Conservation (phyloP, 2,888 invertebrate genomes). For the Hypomecis atomaria region DNA sequence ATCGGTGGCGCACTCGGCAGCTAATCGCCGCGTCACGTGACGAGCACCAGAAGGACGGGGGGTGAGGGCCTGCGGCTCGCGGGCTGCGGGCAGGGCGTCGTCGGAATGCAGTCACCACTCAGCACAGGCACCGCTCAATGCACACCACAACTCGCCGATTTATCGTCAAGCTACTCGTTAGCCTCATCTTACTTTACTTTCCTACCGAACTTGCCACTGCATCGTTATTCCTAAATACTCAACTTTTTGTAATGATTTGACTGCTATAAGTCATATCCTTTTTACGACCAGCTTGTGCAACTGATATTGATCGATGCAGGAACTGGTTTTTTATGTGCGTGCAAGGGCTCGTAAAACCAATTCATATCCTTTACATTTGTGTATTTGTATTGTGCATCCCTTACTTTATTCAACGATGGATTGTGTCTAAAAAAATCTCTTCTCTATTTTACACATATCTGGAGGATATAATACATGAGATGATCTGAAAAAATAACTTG, state of each 20-base stretch:
- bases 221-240: no score
- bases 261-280: conserved; percentile 5
- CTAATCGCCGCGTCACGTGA: conserved; percentile 83
- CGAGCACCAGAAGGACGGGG: conserved; percentile 80
- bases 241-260: not conserved
- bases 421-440: not conserved
- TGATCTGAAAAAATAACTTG: no score
- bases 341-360: not conserved
- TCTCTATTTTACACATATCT: not conserved
- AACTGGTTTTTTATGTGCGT: conserved; percentile 3
- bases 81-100: conserved; percentile 57
- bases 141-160: conserved; percentile 71
- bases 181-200: not conserved
- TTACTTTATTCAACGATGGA: not conserved
- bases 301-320: not conserved
- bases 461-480: no score
- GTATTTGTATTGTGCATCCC: not conserved
- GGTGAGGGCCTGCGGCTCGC: conserved; percentile 64
- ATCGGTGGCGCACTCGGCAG: conserved; percentile 80
- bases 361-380: not conserved
- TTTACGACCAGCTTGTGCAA: not conserved
- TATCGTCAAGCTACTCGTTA: conserved; percentile 58
- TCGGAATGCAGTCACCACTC: conserved; percentile 79
- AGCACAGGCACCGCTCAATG: conserved; percentile 61
- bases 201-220: conserved; percentile 17